Percentiles rank a stretch among this genome's conserved stretches.
These are phyloP conservation scores for Myiozetetes cayanensis DNA, from an alignment of 2,113 vertebrate species.

Conservation along the genomic window DNA sequence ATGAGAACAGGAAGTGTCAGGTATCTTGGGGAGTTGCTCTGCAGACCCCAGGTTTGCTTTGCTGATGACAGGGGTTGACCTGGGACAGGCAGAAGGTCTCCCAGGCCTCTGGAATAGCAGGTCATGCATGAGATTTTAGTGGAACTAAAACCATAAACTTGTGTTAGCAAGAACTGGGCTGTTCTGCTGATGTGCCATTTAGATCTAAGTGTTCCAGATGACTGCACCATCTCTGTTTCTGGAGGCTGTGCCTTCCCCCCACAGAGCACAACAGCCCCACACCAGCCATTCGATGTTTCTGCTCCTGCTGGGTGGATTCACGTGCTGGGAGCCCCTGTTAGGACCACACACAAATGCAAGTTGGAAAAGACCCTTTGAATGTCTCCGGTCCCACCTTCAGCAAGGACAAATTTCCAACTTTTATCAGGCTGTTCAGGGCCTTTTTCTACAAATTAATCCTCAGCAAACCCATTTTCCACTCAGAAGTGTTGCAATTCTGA, in stretches of 20 bases:
- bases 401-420: not conserved
- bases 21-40: not conserved
- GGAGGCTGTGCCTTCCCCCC: not conserved
- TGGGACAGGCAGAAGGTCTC: not conserved
- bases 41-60: not conserved
- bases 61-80: not conserved
- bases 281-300: not conserved
- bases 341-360: not conserved
- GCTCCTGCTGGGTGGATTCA: not conserved
- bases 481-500: not conserved
- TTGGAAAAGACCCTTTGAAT: not conserved
- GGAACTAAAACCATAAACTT: not conserved
- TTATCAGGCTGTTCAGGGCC: not conserved
- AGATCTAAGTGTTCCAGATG: not conserved
- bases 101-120: not conserved
- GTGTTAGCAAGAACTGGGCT: not conserved
- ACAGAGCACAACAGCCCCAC: accelerated
- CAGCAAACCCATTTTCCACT: not conserved
- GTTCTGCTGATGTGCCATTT: accelerated
- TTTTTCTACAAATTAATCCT: not conserved
- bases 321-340: not conserved
- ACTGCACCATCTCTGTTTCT: not conserved
- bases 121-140: not conserved
- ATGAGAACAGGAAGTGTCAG: not conserved
- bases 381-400: not conserved